Percentiles rank a stretch among this genome's conserved stretches.
Conservation (phyloP, 2,797 vertebrate species). For the Brachymystax lenok region DNA sequence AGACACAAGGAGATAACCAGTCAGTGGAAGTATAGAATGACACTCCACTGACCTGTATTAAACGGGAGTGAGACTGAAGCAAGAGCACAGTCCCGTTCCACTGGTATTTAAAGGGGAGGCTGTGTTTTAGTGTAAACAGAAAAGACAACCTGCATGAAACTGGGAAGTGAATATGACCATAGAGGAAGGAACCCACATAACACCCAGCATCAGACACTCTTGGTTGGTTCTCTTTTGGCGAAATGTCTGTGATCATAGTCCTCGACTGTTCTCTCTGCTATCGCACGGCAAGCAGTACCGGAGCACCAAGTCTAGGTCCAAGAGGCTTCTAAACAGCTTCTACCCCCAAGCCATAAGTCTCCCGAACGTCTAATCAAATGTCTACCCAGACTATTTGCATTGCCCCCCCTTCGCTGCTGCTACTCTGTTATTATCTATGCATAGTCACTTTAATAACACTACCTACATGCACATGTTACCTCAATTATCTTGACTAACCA, state of each 20-base stretch:
- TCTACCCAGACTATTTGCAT: too few relatives aligned
- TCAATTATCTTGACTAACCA: too few relatives aligned
- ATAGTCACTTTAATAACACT: too few relatives aligned
- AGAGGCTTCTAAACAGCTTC: too few relatives aligned
- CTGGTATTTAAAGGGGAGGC: conserved; percentile 49
- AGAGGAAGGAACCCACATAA: conserved; percentile 32
- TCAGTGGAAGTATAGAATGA: neutral
- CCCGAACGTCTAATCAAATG: too few relatives aligned
- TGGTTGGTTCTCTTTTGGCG: neutral
- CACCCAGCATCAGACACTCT: conserved; percentile 23
- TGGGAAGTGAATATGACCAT: conserved; percentile 24
- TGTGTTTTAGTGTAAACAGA: conserved; percentile 67
- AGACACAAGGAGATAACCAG: neutral
- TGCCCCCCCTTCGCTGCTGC: too few relatives aligned
- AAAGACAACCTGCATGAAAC: conserved; percentile 33
- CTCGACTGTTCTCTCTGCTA: too few relatives aligned
- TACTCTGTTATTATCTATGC: too few relatives aligned
- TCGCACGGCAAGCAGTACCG: too few relatives aligned
- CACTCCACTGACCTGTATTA: neutral
- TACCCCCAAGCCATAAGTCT: too few relatives aligned
- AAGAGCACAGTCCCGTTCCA: conserved; percentile 14
- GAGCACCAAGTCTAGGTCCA: too few relatives aligned
- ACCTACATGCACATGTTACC: too few relatives aligned
- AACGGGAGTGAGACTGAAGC: conserved; percentile 10
- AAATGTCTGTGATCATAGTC: neutral